A percentile compares a stretch with the other conserved stretches of the same genome.
Conservation (phyloP, 2,888 invertebrate genomes). For the Phorcus lineatus region DNA sequence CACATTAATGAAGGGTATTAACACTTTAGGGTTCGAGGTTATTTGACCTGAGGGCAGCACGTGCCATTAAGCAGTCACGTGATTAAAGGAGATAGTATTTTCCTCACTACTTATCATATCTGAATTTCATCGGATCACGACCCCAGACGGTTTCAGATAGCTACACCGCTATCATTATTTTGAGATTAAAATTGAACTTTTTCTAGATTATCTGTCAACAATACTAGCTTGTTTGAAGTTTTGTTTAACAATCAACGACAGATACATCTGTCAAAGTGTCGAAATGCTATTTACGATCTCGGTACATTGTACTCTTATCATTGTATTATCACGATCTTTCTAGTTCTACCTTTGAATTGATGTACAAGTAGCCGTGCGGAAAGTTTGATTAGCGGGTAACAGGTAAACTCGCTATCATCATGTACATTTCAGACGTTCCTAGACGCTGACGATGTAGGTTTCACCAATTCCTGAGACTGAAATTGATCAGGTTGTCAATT, state of each 20-base stretch:
- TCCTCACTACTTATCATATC: background rate
- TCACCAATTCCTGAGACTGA: background rate
- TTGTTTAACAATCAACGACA: background rate
- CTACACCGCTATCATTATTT: background rate
- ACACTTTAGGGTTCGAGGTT: background rate
- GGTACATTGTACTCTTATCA: background rate
- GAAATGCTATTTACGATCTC: background rate
- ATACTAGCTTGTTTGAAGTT: background rate
- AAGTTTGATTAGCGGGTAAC: background rate
- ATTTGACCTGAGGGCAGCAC: background rate
- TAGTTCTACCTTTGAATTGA: background rate
- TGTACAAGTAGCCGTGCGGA: background rate
- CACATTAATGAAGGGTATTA: background rate
- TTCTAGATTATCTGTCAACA: background rate
- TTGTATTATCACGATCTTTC: background rate
- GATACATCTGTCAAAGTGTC: background rate
- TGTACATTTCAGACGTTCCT: slow-evolving; percentile 10
- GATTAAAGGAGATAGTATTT: background rate
- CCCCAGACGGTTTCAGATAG: background rate
- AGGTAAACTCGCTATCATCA: slow-evolving; percentile 8
- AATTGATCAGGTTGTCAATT: slow-evolving; percentile 1
- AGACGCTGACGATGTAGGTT: background rate
- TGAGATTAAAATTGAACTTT: background rate
- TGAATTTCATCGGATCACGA: background rate
- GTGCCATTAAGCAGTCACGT: background rate